Evolutionary conservation across 1,140 invertebrate species (phyloP), one percentile per base, ranked within the genome.

Genomic region (Globodera rostochiensis): DNA sequence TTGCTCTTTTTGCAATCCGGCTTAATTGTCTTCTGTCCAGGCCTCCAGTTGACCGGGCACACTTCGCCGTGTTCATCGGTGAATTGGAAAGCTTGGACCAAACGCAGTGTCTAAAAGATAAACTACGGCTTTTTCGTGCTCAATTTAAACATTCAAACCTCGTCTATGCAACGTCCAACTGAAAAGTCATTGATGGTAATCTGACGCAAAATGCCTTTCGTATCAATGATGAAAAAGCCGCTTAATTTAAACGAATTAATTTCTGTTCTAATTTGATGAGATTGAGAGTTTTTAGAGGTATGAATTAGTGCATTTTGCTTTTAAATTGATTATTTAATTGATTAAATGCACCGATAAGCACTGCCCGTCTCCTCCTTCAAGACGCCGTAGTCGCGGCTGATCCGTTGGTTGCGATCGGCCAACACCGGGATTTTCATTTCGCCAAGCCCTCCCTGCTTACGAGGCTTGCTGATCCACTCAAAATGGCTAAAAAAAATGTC

Each of bases 181-280:
- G 96, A 97, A 85, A 99, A 92, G 91, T 99, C 98, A 90, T 99
- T 99, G 87, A 99, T 93, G 71, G 97, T 99, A 81, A 98, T 94
- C 91, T 99, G 98, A 21, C 98, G 93, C 21, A 99, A 91, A 86
- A 93, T 94, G 88, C 95, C 95, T 87, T 96, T 94, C 57, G 92
- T 93, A 90, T 99, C 97, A 90, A 99, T 98, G 90, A 99, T 96
- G 91, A 98, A 99, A 1, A 99, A 92, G 3, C 96, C 97, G 86
- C 97, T 92, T 81, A 36, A 36, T 36, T 36, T 36, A 36, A 36
- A 36, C 1, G 36, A 2, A 36, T 36, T 36, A 36, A 36, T 36
- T 36, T 36, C 36, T 36, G 2, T 3, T 36, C 2, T 36, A 2
- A 36, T 36, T 36, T 36, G 2, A 71, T 78, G 79, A 75, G 64